Base-by-base conservation (phyloP, 2,113 vertebrate genomes). In the Alligator mississippiensis region DNA sequence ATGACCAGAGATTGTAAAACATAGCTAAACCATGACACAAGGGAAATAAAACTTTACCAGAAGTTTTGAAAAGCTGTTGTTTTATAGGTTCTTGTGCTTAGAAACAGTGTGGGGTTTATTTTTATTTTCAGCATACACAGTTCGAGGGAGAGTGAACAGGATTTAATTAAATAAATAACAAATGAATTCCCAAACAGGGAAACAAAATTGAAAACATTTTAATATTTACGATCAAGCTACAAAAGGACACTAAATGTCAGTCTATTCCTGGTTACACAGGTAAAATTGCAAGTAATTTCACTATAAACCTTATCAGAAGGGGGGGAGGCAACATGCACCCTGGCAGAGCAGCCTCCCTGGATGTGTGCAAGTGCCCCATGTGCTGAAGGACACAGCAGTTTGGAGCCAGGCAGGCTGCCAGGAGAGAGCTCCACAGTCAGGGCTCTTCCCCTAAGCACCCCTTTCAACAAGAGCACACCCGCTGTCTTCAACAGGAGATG, bases 121-220 rank as follows among this genome's bases (percentile, higher is more conserved):
- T 72, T 47, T 38, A 38, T 47, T 89, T 88, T 77, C 59, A 80
- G 38, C 38, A 60, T 25, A 15, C 15, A 68, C 25, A 63, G 5
- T 4, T 84, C 11, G 24, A 4, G 14, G 3, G 64, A 82, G 7
- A 78, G 12, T 58, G 82, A 60, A 21, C 72, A 88, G 86, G 34
- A 13, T 47, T 87, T 24, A 80, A 54, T 5, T 9, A 55, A 38
- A 34, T n/a, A 6, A 60, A 89, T 92, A 86, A 68, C 5, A 1
- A 90, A 21, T 5, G 12, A 0, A 59, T 79, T 84, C 38, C 0
- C 0, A 72, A 87, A 75, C 2, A 27, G 66, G 3, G 19, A 28
- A 90, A 58, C 5, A 58, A 27, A 21, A 72, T 47, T 22, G 12
- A 72, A 72, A 72, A 72, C 34, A 24, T 72, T 72, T 38, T 14